A percentile compares a stretch with the other conserved stretches of the same genome.
Evolutionary conservation across 2,113 vertebrate species (phyloP).

Genomic region (Myocastor coypus): DNA sequence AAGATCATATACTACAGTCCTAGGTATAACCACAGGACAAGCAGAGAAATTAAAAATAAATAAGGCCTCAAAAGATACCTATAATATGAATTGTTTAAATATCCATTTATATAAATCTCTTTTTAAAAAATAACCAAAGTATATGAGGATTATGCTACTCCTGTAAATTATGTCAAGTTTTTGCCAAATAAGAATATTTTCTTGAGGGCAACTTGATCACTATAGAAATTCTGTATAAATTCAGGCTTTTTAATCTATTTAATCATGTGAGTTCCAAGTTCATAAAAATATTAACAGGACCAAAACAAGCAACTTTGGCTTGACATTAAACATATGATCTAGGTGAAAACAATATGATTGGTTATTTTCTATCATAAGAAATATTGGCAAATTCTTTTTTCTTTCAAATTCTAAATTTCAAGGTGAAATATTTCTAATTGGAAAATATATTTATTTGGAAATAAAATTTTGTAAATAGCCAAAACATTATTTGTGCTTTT

Average conservation of each 20-base stretch:
- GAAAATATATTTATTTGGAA: constrained; percentile 66
- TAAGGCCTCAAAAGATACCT: constrained; percentile 90
- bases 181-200: constrained; percentile 71
- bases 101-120: too few relatives aligned
- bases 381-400: constrained; percentile 63
- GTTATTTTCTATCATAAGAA: constrained; percentile 69
- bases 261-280: constrained; percentile 32
- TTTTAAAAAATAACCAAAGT: constrained; percentile 62
- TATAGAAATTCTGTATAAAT: constrained; percentile 58
- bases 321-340: constrained; percentile 48
- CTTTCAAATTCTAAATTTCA: constrained; percentile 63
- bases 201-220: constrained; percentile 64
- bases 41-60: constrained; percentile 85
- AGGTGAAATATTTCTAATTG: constrained; percentile 70
- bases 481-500: constrained; percentile 56
- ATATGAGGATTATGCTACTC: not conserved
- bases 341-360: constrained; percentile 66
- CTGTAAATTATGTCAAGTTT: constrained; percentile 28
- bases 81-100: constrained; percentile 87
- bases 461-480: constrained; percentile 73
- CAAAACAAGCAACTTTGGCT: constrained; percentile 39
- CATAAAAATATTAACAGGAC: constrained; percentile 52
- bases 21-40: constrained; percentile 86
- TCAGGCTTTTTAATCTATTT: constrained; percentile 30
- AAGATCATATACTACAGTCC: constrained; percentile 84